phyloP scores from a whole-genome alignment of 2,113 vertebrate species.

The Equus przewalskii region DNA sequence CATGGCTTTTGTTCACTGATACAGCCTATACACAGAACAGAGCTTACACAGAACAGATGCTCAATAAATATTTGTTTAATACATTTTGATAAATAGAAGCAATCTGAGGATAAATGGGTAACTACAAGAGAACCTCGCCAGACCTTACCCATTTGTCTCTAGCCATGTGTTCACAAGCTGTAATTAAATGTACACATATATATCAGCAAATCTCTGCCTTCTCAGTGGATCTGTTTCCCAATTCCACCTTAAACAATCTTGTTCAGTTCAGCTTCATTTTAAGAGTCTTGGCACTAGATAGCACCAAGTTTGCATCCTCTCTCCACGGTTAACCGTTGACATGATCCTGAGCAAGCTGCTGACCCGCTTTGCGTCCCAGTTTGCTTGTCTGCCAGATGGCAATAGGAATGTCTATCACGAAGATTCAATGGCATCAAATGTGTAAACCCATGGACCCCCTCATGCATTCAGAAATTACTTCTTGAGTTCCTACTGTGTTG shows the following conservation, averaged over 20 bases:
- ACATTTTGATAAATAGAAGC: background rate
- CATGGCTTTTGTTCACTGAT: background rate
- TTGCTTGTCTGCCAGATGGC: conserved; percentile 22
- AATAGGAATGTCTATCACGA: background rate
- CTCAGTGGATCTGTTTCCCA: conserved; percentile 56
- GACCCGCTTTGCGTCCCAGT: background rate
- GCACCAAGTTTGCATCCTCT: background rate
- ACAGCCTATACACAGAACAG: background rate
- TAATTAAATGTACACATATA: conserved; percentile 51
- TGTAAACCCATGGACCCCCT: background rate
- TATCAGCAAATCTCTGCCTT: conserved; percentile 49
- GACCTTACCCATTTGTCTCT: background rate
- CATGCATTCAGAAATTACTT: background rate
- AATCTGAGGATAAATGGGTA: background rate
- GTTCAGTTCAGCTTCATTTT: background rate
- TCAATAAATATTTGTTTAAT: background rate
- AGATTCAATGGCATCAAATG: background rate
- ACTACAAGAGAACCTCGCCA: background rate
- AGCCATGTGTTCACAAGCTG: conserved; percentile 20
- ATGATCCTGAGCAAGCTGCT: background rate
- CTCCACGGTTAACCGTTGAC: background rate
- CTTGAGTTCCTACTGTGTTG: background rate
- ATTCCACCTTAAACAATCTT: background rate
- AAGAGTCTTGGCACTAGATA: background rate
- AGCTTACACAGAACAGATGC: background rate